Evolutionary conservation across 2,113 vertebrate genomes (phyloP).

Genomic region (Stegostoma tigrinum): DNA sequence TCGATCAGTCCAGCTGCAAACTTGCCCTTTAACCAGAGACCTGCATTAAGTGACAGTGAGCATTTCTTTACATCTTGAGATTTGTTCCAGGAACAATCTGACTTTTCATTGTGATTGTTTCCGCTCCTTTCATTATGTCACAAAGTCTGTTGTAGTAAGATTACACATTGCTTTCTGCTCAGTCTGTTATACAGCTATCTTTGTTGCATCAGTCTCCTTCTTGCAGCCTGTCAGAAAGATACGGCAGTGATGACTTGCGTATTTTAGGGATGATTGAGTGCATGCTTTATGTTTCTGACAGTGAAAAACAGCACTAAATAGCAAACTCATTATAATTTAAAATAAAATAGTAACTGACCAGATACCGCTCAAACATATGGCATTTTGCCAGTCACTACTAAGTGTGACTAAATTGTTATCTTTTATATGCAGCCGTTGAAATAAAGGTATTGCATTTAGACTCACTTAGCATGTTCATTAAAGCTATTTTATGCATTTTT

Average conservation of each 20-base stretch:
- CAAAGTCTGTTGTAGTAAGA: conserved; percentile 19
- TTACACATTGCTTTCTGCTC: not conserved
- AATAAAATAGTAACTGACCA: conserved; percentile 33
- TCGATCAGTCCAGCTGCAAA: not conserved
- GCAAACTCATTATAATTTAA: conserved; percentile 7
- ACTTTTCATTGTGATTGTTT: conserved; percentile 18
- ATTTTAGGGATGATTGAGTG: conserved; percentile 32
- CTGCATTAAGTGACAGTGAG: not conserved
- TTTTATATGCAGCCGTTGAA: conserved; percentile 17
- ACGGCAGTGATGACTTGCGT: not conserved
- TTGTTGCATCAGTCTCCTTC: not conserved
- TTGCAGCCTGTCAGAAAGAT: not conserved
- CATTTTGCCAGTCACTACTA: conserved; percentile 27
- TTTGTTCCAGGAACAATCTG: not conserved
- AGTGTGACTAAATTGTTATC: conserved; percentile 27
- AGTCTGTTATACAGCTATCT: not conserved
- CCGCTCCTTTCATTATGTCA: not conserved
- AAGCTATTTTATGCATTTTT: not conserved
- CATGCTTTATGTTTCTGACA: conserved; percentile 14
- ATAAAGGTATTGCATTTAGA: not conserved
- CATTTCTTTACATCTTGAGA: not conserved
- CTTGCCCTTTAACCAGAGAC: not conserved
- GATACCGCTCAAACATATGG: not conserved
- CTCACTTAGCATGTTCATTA: not conserved
- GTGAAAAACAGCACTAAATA: conserved; percentile 29